Base-by-base conservation (phyloP, 2,113 vertebrate species). In the Cyphomyrus plagiostoma region DNA sequence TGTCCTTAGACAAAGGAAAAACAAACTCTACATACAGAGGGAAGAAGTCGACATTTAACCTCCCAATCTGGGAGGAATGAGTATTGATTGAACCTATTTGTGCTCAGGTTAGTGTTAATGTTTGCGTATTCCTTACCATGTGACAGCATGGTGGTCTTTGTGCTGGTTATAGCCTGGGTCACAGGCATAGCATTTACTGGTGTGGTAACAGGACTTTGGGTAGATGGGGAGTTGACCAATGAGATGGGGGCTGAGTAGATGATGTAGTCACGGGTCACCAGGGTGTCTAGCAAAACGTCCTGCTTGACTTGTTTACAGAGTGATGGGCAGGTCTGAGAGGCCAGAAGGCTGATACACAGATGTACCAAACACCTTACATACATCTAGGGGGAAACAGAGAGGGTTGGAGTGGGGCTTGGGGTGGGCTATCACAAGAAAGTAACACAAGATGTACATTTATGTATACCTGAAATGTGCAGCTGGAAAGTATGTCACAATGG, bases 271-370 rank as follows among this genome's bases (percentile, higher is more conserved):
- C 1, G 80, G 21, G 90, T 93, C 3, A 91, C 89, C 26, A 94
- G 2, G 1, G 50, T 92, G 3, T 13, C 4, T 0, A 92, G 0
- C 46, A 86, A 21, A 11, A 3, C 62, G 0, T 4, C 11, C 1
- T 0, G 17, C 0, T 19, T 0, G 1, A 30, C 0, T 17, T 4
- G 0, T 2, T 2, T 2, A 15, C 95, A 96, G n/a, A 90, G 87
- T 5, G 90, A 35, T 0, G 94, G 92, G 50, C 95, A 96, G 2
- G 2, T 89, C 0, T 53, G 10, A 2, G 94, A 93, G 3, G 93
- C 90, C 35, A 56, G 17, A 13, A 90, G 93, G 89, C 94, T 0
- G 15, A 95, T 89, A 90, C 95, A 96, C 11, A 96, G 90, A 30
- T 93, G 91, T 11, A 95, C 91, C 3, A 42, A 80, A 80, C 95